Evolutionary conservation across 2,113 vertebrate genomes (phyloP).

Genomic region (Calcarius ornatus): DNA sequence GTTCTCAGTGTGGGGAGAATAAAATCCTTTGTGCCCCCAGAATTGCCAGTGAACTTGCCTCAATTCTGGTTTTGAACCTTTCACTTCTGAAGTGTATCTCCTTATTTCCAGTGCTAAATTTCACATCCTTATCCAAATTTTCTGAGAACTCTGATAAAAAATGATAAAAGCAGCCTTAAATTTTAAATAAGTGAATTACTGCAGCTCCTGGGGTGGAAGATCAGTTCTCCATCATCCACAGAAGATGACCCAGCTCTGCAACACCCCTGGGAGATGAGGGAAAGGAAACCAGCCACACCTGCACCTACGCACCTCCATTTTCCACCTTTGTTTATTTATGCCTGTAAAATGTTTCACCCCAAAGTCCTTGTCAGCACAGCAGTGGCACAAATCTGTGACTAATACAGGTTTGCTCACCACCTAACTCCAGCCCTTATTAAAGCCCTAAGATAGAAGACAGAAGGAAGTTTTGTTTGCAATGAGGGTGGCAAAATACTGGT

Average conservation of each 20-base stretch:
- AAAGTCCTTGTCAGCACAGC: no score
- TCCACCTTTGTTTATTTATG: not conserved
- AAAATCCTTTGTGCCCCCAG: not conserved
- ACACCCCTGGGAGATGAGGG: not conserved
- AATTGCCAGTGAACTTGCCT: not conserved
- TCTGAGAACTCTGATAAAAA: not conserved
- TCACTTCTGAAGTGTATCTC: not conserved
- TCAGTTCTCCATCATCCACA: accelerated
- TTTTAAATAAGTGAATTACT: not conserved
- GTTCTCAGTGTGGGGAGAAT: not conserved
- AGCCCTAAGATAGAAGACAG: not conserved
- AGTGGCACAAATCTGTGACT: not conserved
- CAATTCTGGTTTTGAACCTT: not conserved
- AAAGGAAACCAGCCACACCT: not conserved
- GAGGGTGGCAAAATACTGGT: not conserved
- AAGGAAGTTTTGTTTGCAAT: not conserved
- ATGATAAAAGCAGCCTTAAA: not conserved
- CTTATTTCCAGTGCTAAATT: not conserved
- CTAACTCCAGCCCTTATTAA: not conserved
- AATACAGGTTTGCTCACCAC: not conserved
- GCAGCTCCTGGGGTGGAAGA: not conserved
- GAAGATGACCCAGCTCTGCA: not conserved
- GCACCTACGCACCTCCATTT: not conserved
- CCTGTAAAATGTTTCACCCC: not conserved
- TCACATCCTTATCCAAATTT: not conserved